phyloP scores from a whole-genome alignment of 2,797 vertebrate genomes.

The Notolepis coatsorum region DNA sequence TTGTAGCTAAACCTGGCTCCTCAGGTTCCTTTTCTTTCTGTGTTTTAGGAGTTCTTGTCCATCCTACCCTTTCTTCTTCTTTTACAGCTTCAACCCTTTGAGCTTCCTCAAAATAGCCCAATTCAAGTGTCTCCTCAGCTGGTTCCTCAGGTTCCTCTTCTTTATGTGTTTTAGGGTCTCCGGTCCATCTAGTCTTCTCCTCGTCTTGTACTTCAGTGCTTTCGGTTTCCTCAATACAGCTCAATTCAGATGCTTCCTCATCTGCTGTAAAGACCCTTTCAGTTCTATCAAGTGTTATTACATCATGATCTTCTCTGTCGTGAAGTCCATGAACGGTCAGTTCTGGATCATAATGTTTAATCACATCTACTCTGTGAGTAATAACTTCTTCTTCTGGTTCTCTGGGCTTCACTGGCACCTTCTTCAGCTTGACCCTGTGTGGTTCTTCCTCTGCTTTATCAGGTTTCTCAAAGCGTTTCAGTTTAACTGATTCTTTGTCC shows the following conservation, averaged over 20 bases:
- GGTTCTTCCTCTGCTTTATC: conserved; percentile 57
- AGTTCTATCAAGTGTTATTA: conserved; percentile 53
- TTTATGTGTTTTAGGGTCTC: conserved; percentile 38
- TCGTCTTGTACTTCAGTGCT: conserved; percentile 29
- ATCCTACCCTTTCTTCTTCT: conserved; percentile 6
- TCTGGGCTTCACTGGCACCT: conserved; percentile 56
- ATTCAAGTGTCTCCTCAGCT: conserved; percentile 4
- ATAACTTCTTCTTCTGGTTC: conserved; percentile 56
- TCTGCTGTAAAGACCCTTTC: conserved; percentile 60
- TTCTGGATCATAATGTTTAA: conserved; percentile 42
- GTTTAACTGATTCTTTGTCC: conserved; percentile 46
- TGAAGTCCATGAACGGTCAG: conserved; percentile 50
- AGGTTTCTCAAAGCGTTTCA: conserved; percentile 57
- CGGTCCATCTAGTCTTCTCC: conserved; percentile 43
- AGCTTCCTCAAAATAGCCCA: conserved; percentile 7
- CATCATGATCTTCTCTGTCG: conserved; percentile 61
- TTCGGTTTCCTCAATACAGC: conserved; percentile 44
- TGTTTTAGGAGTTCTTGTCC: background rate
- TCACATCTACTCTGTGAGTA: conserved; percentile 55
- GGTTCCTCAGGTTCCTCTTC: conserved; percentile 36
- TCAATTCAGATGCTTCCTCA: conserved; percentile 36
- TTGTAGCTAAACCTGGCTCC: background rate
- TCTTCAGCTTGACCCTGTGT: conserved; percentile 69
- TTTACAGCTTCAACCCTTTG: conserved; percentile 15
- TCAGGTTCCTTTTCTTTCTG: background rate